Evolutionary conservation across 2,113 vertebrate genomes (phyloP), one percentile per base, ranked within the genome.

Genomic region (Recurvirostra avosetta): DNA sequence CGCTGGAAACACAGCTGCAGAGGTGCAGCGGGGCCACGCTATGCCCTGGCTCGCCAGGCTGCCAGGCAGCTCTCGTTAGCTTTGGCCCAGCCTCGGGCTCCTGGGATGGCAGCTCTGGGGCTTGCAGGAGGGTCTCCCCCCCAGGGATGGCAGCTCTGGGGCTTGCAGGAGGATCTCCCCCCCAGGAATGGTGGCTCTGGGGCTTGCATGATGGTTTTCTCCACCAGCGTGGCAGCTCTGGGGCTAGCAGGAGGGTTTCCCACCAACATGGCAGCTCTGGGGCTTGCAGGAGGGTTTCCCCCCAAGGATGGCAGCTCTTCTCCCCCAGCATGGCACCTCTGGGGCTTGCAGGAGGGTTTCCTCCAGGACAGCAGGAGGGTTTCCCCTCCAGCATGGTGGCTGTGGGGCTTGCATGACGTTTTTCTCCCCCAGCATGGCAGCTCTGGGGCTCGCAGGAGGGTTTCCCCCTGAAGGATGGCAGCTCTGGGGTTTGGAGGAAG

Each of bases 11-110:
- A 9, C 72, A 73, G 53, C 53, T 23, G 49, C 49, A 25, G 49
- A 19, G 62, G 5, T 40, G n/a, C 32, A 47, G 43, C 3, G 36
- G 36, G 15, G 7, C n/a, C 18, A 1, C 1, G 3, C 2, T 36
- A 5, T 16, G 41, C 8, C 53, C 80, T 8, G 16, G 36, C 50
- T 95, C 13, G 2, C 20, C 58, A 72, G 22, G 47, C 47, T 86
- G n/a, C 22, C 5, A 3, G 34, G 38, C 61, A 63, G n/a, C 53
- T 77, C 76, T 56, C 4, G 3, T 12, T 50, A 47, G 43, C 58
- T 72, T 83, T 88, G 67, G 18, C 29, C 40, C 63, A 79, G 36
- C 29, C 45, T 76, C 2, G 2, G 38, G 11, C 50, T 86, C 61
- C 41, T 4, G 3, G 11, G 5, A 53, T 2, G 14, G 23, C 27